Evolutionary conservation across 2,113 vertebrate species (phyloP), one percentile per base, ranked within the genome.

Genomic region (Mobula birostris): DNA sequence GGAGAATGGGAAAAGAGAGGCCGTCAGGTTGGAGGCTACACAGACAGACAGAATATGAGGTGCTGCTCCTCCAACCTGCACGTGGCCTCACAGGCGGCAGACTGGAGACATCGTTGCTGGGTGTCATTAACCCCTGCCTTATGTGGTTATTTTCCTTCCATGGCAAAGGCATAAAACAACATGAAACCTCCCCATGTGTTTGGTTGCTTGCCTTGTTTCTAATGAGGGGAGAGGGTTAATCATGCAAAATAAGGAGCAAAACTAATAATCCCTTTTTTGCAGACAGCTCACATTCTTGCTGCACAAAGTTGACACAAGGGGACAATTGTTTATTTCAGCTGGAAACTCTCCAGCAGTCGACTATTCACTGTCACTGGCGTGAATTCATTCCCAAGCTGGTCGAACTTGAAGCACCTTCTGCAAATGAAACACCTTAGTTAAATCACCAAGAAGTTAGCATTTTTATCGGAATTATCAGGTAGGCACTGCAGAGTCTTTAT

Each of bases 281-380:
- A 93, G n/a, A 74, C 68, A 48, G 68, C 66, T 74, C 40, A 74
- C 91, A 74, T 93, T 27, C 40, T 32, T 93, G 68, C 40, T 9
- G 68, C 74, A 7, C 24, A 24, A 76, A 74, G 91, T 93, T 93
- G 61, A 40, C 66, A 92, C 19, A 92, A 70, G 56, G 91, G 72
- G 68, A 93, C 91, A 40, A 5, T 74, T 93, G 91, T 93, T 32
- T 93, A 15, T 93, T 93, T 56, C 21, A 56, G 27, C 91, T 93
- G 91, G 91, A 40, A 74, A 9, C 21, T 12, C 32, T 74, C 91
- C 91, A 93, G 68, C 8, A 74, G 56, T 56, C 91, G 29, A 24
- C 21, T 19, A 5, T 8, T 27, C 48, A 19, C 91, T 93, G 91
- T 74, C 91, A 56, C 36, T 72, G 68, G 36, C 15, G 19, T 93